Evolutionary conservation across 2,888 invertebrate species (phyloP).

Genomic region (Busseola fusca): DNA sequence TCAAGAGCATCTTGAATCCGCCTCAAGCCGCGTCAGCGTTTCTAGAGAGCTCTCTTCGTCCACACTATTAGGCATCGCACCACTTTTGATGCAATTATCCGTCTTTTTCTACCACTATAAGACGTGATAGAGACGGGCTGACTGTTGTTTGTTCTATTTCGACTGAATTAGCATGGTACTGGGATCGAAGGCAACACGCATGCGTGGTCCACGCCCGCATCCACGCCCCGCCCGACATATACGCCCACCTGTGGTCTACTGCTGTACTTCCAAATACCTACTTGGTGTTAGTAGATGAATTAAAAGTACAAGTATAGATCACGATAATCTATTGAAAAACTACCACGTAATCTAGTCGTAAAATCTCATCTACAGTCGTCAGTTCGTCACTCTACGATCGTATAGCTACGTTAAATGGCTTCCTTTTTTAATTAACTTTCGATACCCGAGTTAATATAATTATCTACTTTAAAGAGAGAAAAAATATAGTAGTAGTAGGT

Average conservation of each 20-base stretch:
- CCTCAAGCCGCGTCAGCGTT: conserved; percentile 78
- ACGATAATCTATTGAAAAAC: conserved; percentile 4
- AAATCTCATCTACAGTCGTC: conserved; percentile 5
- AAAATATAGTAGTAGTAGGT: conserved; percentile 58
- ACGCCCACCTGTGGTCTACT: conserved; percentile 87
- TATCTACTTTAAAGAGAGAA: conserved; percentile 47
- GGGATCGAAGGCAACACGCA: conserved; percentile 76
- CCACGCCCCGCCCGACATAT: conserved; percentile 80
- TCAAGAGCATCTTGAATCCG: conserved; percentile 76
- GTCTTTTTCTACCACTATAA: conserved; percentile 79
- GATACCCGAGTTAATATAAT: conserved; percentile 49
- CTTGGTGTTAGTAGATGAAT: conserved; percentile 47
- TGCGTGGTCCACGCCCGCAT: conserved; percentile 83
- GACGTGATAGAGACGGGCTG: conserved; percentile 78
- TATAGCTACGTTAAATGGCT: conserved; percentile 15
- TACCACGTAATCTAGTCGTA: not conserved
- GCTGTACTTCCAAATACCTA: conserved; percentile 75
- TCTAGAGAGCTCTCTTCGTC: conserved; percentile 76
- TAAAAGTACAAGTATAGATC: not conserved
- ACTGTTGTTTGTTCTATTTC: conserved; percentile 72
- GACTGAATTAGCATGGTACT: conserved; percentile 68
- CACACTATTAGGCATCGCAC: conserved; percentile 70
- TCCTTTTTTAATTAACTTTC: conserved; percentile 11
- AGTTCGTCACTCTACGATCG: conserved; percentile 15
- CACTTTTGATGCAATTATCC: conserved; percentile 70